These are phyloP conservation scores for Dryadula phaetusa DNA, from an alignment of 2,888 invertebrate species.

Conservation along the genomic window DNA sequence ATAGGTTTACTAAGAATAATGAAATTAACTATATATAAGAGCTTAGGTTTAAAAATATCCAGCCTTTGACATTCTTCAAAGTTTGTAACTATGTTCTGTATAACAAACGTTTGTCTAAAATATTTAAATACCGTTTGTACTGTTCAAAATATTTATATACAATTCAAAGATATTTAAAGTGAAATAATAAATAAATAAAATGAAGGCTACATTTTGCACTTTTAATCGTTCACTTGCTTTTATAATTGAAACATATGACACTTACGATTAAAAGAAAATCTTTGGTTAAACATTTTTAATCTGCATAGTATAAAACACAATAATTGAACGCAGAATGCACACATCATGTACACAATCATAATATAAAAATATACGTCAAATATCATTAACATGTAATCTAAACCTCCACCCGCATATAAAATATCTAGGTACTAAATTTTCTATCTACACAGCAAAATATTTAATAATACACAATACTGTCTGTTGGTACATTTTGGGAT, in stretches of 20 bases:
- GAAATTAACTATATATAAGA: no score
- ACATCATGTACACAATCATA: conserved; percentile 30
- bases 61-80: no score
- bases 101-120: no score
- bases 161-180: no score
- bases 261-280: conserved; percentile 40
- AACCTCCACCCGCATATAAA: conserved; percentile 44
- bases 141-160: no score
- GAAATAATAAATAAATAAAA: no score
- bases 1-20: not conserved
- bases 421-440: conserved; percentile 16
- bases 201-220: not conserved
- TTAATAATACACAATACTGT: conserved; percentile 18
- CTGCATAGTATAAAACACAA: conserved; percentile 39
- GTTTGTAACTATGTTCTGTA: no score
- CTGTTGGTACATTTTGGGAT: conserved; percentile 8
- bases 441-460: conserved; percentile 21
- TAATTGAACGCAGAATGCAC: conserved; percentile 40
- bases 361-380: conserved; percentile 48
- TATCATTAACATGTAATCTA: conserved; percentile 38
- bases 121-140: no score
- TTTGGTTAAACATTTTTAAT: conserved; percentile 46
- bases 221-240: not conserved
- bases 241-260: conserved; percentile 17
- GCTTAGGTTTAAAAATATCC: no score